Evolutionary conservation across 2,888 invertebrate species (phyloP), one percentile per base, ranked within the genome.

Genomic region (Proisotoma minuta): DNA sequence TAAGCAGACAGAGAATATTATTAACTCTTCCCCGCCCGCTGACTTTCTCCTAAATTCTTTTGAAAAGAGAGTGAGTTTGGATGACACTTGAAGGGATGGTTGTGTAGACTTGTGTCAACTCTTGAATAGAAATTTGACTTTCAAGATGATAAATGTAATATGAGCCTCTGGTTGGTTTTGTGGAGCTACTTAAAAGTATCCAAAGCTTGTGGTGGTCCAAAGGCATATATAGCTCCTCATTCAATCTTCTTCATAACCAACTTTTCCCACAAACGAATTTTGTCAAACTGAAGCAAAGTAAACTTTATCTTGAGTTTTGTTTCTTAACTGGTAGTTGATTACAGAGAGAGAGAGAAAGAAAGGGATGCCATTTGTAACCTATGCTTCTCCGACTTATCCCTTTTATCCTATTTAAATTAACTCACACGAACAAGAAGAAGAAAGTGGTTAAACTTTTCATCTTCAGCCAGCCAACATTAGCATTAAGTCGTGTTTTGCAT

Each of bases 121-220:
- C 15, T 18, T 20, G 43, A n/a, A 5, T 43, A 22, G 39, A 22
- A 34, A 52, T 52, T 54, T 34, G 39, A 54, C 18, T 29, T 34
- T 54, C 15, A 15, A 26, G n/a, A 29, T 39, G 53, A 54, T 54
- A 54, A 54, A 39, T 54, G 39, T 39, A 22, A 54, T 28, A 20
- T 34, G 34, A 34, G 8, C 34, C 8, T 15, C 34, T 10, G 20
- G 20, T n/a, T n/a, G n/a, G n/a, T n/a, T n/a, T n/a, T n/a, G n/a
- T n/a, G n/a, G 28, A 39, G 34, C 39, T 29, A 39, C 39, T 54
- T 54, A 54, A 54, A 54, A 51, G 51, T 51, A 51, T 51, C 51
- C 10, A 4, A 12, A 43, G 10, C 20, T 43, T 15, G 43, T 4
- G 4, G 5, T 5, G 43, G 10, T 18, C 18, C 43, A 43, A 34